Evolutionary conservation across 1,140 invertebrate species (phyloP).

Genomic region (Platorchestia sp.): DNA sequence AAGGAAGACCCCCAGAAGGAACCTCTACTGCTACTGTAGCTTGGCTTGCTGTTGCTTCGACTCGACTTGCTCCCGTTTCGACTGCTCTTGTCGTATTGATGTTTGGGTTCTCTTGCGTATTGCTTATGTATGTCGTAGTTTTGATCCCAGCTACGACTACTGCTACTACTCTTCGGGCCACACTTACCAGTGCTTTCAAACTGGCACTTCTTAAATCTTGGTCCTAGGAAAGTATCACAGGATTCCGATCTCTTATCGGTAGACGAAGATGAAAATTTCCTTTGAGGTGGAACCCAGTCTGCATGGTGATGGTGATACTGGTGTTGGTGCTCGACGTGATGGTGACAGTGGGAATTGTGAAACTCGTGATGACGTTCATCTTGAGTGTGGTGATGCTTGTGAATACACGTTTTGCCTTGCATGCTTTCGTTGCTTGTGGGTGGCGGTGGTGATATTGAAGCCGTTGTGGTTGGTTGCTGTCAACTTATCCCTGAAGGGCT

Average conservation of each 20-base stretch:
- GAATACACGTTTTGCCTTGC: not conserved
- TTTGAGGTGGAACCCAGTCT: not conserved
- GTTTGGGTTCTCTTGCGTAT: not conserved
- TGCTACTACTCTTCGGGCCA: not conserved
- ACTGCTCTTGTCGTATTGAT: not conserved
- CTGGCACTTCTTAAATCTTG: not conserved
- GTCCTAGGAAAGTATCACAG: not conserved
- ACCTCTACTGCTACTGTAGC: constrained; percentile 28
- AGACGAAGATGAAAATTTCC: not conserved
- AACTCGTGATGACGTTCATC: not conserved
- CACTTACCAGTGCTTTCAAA: not conserved
- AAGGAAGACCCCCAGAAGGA: constrained; percentile 33
- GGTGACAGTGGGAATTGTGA: not conserved
- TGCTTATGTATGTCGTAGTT: not conserved
- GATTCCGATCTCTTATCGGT: not conserved
- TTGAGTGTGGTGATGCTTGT: not conserved
- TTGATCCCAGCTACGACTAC: not conserved
- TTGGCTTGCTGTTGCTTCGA: constrained; percentile 20
- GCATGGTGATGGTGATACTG: not conserved
- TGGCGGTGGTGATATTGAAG: not conserved
- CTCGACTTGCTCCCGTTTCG: constrained; percentile 19
- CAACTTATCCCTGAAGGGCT: constrained; percentile 52
- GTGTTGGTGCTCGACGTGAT: not conserved
- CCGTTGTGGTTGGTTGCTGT: not conserved
- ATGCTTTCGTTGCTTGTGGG: not conserved